Conservation (phyloP, 1,140 invertebrate genomes). For the Coboldia fuscipes region DNA sequence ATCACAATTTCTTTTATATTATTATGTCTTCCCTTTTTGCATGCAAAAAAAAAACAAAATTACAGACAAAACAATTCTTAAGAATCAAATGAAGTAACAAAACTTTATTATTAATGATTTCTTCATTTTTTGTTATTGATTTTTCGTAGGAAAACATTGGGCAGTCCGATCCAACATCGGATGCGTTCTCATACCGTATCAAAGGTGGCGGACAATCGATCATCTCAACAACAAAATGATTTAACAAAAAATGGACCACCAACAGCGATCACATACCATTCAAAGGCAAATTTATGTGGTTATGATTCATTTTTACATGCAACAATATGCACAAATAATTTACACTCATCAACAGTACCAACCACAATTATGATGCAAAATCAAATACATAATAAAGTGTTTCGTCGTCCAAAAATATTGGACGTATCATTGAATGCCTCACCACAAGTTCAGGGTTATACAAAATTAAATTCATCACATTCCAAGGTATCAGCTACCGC, state of each 20-base stretch:
- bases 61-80: no score
- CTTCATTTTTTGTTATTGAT: no score
- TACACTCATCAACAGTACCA: neutral
- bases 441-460: constrained; percentile 12
- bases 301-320: constrained; percentile 35
- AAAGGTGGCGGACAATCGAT: constrained; percentile 19
- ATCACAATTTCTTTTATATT: neutral
- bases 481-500: constrained; percentile 3
- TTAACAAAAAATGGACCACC: constrained; percentile 16
- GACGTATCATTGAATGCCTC: constrained; percentile 3
- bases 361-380: neutral
- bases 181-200: constrained; percentile 20
- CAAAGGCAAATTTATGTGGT: constrained; percentile 30
- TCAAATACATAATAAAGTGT: constrained; percentile 4
- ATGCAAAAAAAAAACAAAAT: no score
- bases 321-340: constrained; percentile 22
- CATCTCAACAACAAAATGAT: constrained; percentile 7
- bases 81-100: neutral
- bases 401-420: constrained; percentile 2
- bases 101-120: neutral
- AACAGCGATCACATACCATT: constrained; percentile 27
- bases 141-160: constrained; percentile 15
- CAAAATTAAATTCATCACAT: constrained; percentile 7
- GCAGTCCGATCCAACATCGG: constrained; percentile 19
- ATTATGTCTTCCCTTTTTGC: neutral